Evolutionary conservation across 2,888 invertebrate species (phyloP).

Genomic region (Agrochola lychnidis): DNA sequence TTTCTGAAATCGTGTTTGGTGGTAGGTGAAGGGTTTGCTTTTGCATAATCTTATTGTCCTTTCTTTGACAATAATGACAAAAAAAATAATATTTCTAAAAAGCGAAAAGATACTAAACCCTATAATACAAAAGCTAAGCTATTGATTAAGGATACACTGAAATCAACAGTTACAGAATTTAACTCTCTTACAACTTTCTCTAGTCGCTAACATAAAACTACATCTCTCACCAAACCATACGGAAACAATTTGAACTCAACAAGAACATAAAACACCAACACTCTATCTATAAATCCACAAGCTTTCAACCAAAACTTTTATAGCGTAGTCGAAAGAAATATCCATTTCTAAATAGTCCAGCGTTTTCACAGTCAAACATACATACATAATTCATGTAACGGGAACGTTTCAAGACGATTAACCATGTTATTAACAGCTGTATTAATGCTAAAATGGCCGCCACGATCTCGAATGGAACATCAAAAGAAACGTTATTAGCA

Average conservation of each 20-base stretch:
- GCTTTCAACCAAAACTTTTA: conserved; percentile 41
- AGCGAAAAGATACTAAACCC: background rate
- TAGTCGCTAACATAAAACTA: background rate
- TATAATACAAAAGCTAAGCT: background rate
- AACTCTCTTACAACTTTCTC: background rate
- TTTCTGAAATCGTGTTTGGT: background rate
- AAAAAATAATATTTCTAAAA: background rate
- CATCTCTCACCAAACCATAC: conserved; percentile 20
- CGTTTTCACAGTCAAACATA: conserved; percentile 57
- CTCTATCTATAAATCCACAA: conserved; percentile 28
- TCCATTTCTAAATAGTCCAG: conserved; percentile 53
- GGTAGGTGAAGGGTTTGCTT: background rate
- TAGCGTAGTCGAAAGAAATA: conserved; percentile 43
- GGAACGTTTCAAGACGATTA: conserved; percentile 60
- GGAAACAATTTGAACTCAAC: conserved; percentile 23
- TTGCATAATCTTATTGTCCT: background rate
- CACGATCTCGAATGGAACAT: conserved; percentile 49
- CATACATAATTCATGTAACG: conserved; percentile 65
- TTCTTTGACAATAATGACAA: background rate
- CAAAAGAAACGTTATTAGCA: conserved; percentile 55
- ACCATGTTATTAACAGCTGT: conserved; percentile 63
- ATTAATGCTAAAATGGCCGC: conserved; percentile 58
- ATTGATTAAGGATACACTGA: background rate
- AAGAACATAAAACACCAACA: conserved; percentile 26
- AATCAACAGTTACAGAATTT: background rate